phyloP scores from a whole-genome alignment of 2,113 vertebrate species.

The Gavialis gangeticus region DNA sequence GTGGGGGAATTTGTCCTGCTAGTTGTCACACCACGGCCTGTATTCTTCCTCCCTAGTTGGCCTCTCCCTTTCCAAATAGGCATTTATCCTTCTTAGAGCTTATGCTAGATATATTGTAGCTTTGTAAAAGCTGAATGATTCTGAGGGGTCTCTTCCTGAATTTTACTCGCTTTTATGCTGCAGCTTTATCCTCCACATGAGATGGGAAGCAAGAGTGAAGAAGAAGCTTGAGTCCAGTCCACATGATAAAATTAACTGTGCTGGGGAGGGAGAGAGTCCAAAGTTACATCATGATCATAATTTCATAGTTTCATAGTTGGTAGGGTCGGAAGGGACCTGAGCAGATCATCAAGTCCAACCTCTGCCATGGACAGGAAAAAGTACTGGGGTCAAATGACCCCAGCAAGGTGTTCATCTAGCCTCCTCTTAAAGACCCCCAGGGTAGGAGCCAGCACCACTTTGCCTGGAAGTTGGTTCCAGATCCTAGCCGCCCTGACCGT shows the following conservation, averaged over 20 bases:
- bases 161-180: rapidly evolving
- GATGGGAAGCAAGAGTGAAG: neutral
- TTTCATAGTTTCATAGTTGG: no score
- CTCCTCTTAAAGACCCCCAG: no score
- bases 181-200: neutral
- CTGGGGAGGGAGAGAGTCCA: neutral
- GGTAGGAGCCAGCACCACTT: no score
- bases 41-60: neutral
- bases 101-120: neutral
- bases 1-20: neutral
- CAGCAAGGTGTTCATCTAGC: no score
- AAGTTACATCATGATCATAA: no score
- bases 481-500: no score
- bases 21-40: neutral
- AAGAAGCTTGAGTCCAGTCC: neutral
- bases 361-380: no score
- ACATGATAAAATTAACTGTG: neutral
- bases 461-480: no score
- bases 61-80: neutral
- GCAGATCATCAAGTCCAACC: no score
- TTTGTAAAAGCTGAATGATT: neutral
- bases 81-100: neutral
- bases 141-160: neutral
- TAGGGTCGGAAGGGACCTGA: no score
- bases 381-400: no score